phyloP scores from a whole-genome alignment of 2,113 vertebrate genomes.

The Microcebus murinus region DNA sequence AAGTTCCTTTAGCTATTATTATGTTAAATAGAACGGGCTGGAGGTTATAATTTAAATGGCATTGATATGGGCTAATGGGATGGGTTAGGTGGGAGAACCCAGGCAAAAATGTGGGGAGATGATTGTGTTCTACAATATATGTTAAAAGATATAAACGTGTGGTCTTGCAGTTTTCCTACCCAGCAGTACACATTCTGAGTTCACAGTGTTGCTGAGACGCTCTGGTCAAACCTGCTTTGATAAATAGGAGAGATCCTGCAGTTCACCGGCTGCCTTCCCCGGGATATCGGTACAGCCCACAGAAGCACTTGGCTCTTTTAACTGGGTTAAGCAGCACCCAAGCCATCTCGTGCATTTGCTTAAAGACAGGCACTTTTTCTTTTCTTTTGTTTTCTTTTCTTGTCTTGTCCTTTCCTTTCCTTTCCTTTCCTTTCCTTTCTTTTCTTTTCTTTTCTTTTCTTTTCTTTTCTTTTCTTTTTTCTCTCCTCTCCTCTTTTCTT shows the following conservation, averaged over 20 bases:
- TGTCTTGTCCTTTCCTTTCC: no score
- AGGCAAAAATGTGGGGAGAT: not conserved
- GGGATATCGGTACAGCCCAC: not conserved
- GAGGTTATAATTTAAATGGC: slow-evolving; percentile 12
- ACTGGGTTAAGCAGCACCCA: not conserved
- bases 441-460: not conserved
- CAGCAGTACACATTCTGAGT: accelerated
- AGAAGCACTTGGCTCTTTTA: not conserved
- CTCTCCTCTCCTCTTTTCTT: no score
- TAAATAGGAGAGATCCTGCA: not conserved
- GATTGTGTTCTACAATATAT: no score
- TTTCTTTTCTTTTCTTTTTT: not conserved
- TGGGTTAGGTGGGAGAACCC: not conserved
- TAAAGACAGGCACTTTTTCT: not conserved
- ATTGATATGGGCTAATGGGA: not conserved
- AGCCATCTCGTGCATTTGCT: not conserved
- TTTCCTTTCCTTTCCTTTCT: no score
- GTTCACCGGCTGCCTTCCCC: not conserved
- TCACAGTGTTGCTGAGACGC: not conserved
- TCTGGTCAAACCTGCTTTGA: no score
- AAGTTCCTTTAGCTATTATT: not conserved
- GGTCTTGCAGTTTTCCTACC: not conserved
- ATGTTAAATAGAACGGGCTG: not conserved
- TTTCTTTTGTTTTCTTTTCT: no score
- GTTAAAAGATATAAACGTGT: not conserved